A percentile compares a stretch with the other conserved stretches of the same genome.
Conservation (phyloP, 2,113 vertebrate species). For the Hydrolagus affinis region DNA sequence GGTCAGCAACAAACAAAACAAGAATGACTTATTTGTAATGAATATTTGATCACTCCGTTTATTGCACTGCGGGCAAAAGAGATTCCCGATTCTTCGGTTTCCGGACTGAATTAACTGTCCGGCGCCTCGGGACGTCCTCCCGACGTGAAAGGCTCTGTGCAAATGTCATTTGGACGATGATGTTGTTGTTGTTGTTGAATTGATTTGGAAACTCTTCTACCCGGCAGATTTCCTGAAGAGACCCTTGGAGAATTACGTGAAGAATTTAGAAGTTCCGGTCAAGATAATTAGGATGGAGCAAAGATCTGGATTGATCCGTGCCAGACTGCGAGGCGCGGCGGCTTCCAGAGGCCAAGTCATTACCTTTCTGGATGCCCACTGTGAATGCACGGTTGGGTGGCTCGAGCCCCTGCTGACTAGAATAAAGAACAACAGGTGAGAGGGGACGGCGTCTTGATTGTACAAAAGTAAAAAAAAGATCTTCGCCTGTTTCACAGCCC, state of each 20-base stretch:
- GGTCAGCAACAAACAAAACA: background rate
- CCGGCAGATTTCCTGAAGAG: constrained; percentile 77
- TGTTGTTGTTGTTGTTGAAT: too few species aligned
- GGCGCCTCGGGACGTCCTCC: too few species aligned
- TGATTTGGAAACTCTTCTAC: background rate
- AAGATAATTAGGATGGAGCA: constrained; percentile 87
- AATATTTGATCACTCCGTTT: background rate
- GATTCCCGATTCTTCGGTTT: background rate
- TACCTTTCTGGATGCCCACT: constrained; percentile 93
- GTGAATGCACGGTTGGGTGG: constrained; percentile 89
- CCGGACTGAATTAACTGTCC: too few species aligned
- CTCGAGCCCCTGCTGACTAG: constrained; percentile 83
- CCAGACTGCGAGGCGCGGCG: constrained; percentile 79
- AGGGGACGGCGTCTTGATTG: background rate
- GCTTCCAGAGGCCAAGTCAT: constrained; percentile 82
- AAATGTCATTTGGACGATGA: too few species aligned
- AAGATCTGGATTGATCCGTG: constrained; percentile 84
- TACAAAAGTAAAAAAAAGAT: background rate
- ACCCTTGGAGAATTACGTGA: constrained; percentile 75
- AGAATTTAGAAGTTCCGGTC: constrained; percentile 68
- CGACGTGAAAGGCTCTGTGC: too few species aligned
- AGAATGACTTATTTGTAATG: background rate
- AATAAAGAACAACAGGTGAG: constrained; percentile 74
- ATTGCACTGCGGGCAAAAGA: background rate
- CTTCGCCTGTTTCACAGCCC: background rate